These are phyloP conservation scores for Irena cyanogastra DNA, from an alignment of 2,113 vertebrate genomes.

Conservation along the genomic window DNA sequence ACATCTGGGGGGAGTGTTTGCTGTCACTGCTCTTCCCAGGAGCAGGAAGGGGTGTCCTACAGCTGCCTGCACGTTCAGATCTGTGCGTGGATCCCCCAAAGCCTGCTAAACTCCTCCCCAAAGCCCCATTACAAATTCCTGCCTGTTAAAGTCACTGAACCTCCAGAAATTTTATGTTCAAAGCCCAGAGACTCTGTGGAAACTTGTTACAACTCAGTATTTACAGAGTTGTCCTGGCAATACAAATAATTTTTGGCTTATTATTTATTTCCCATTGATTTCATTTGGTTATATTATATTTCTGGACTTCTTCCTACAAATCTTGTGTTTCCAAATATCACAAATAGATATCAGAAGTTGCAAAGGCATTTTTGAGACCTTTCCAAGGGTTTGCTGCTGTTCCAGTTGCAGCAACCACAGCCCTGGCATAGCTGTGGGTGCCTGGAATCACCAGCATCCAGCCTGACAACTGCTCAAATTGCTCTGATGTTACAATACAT, in stretches of 20 bases:
- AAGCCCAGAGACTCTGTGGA: neutral
- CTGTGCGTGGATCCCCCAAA: accelerated
- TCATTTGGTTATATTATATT: neutral
- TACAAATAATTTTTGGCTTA: neutral
- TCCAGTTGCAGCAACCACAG: neutral
- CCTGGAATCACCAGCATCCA: neutral
- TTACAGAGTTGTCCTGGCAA: neutral
- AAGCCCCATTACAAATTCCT: neutral
- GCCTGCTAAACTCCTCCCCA: neutral
- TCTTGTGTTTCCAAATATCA: neutral
- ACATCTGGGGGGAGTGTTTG: neutral
- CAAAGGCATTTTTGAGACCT: neutral
- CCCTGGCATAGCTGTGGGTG: neutral
- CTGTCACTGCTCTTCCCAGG: neutral
- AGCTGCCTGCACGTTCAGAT: accelerated
- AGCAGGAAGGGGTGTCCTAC: no score
- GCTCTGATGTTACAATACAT: neutral
- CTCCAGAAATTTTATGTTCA: neutral
- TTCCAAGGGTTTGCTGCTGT: neutral
- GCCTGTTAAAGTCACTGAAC: neutral
- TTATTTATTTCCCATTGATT: neutral
- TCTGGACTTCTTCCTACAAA: neutral
- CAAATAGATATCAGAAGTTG: neutral
- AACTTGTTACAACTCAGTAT: neutral
- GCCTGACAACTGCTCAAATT: neutral